Percentiles rank a stretch among this genome's conserved stretches.
Evolutionary conservation across 2,888 invertebrate genomes (phyloP).

Genomic region (Ophion obscuratus): DNA sequence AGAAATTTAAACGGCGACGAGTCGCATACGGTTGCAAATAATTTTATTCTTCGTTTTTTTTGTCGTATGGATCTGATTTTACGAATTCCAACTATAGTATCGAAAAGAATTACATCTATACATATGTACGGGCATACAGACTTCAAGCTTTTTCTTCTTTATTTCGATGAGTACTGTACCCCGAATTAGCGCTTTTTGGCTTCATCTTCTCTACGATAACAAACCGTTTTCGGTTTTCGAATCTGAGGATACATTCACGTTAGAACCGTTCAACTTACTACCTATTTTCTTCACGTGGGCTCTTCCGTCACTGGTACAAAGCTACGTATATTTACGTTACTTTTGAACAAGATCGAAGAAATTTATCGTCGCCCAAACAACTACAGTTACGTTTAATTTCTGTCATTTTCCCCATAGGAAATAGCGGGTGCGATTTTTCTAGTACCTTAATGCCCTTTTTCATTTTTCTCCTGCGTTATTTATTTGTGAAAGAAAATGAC

Average conservation of each 20-base stretch:
- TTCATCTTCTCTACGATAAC: conserved; percentile 12
- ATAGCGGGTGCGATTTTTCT: not conserved
- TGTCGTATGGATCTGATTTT: conserved; percentile 46
- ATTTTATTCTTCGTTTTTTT: conserved; percentile 40
- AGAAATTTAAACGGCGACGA: conserved; percentile 8
- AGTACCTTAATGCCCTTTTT: not conserved
- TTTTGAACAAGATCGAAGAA: conserved; percentile 24
- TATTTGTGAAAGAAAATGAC: conserved; percentile 64
- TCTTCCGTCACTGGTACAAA: conserved; percentile 51
- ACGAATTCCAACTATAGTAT: conserved; percentile 53
- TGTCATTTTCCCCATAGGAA: conserved; percentile 47
- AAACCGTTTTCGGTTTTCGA: conserved; percentile 15
- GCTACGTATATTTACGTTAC: conserved; percentile 39
- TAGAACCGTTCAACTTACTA: conserved; percentile 11
- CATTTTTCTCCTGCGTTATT: conserved; percentile 14
- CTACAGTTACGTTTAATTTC: conserved; percentile 14
- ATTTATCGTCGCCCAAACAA: conserved; percentile 13
- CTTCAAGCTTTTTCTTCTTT: conserved; percentile 1
- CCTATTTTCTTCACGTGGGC: not conserved
- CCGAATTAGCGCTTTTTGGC: conserved; percentile 10
- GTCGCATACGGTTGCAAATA: conserved; percentile 29
- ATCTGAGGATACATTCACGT: not conserved
- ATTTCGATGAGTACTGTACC: conserved; percentile 32
- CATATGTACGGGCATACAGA: conserved; percentile 58
- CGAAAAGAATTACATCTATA: conserved; percentile 61